Evolutionary conservation across 2,113 vertebrate species (phyloP), one percentile per base, ranked within the genome.

Genomic region (Oriolus oriolus): DNA sequence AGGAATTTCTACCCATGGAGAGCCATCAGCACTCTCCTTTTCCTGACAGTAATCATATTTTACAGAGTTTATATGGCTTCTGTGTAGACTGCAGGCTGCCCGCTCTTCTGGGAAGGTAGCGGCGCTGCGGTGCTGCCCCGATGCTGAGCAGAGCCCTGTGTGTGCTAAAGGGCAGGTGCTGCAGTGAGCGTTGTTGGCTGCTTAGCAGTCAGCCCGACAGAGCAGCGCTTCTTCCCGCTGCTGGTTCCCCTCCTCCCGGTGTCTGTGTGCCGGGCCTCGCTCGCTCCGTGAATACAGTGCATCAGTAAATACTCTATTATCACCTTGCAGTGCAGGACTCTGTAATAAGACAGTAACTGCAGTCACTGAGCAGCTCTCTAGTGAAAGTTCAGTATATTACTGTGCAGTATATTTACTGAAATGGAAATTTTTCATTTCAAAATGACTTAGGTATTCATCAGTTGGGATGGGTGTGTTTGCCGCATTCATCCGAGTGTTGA

Each of bases 371-470:
- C 82, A 68, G 74, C 53, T 81, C 68, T 89, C n/a, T 18, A 76
- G 69, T 91, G 70, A 37, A 89, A 84, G 65, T 87, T 95, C n/a
- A 41, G 39, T 52, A 28, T 65, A 84, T 84, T 45, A 35, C n/a
- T 49, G 41, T 68, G 84, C 57, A 26, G 31, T 56, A 2, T 82
- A 53, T 89, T 96, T 87, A 87, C 77, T 73, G 70, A 95, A 89
- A 93, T 82, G 73, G 89, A 82, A 91, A 69, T 85, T 76, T 89
- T 76, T 89, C 45, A 57, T 65, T 93, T 94, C 65, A 69, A 52
- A 87, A 65, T 37, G 60, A 28, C 70, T 74, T 59, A 27, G 2
- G 17, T 84, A 64, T 78, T 89, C 53, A 61, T 76, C 5, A 2
- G 13, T 79, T 49, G 50, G 31, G 37, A 57, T 89, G 78, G 27